Evolutionary conservation across 2,113 vertebrate genomes (phyloP), one percentile per base, ranked within the genome.

Genomic region (Microcebus ravelobensis): DNA sequence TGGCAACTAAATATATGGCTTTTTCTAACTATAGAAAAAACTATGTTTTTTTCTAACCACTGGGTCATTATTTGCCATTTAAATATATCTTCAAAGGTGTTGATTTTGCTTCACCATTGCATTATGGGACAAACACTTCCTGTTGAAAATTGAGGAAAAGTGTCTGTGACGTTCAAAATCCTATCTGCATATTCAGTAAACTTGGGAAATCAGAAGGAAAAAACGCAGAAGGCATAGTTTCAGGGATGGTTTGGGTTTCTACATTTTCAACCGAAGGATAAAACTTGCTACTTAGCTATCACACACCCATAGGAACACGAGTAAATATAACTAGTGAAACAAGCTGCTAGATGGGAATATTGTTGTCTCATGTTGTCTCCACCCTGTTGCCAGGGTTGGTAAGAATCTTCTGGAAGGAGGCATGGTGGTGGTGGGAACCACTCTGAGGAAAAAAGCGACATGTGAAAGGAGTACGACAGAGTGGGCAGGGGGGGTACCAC

Each of bases 381-480:
- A 98, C 97, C 98, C 98, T 98, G 98, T 98, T 98, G 96, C 96
- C 96, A 31, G 97, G 97, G 97, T 98, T 98, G 98, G 97, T 98
- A 98, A 98, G 98, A 96, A 98, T 97, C 98, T 98, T 97, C 98
- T 97, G 98, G 98, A 98, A 99, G 97, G 25, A 25, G 97, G 98
- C 98, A 98, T 99, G 98, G 27, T 59, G 34, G 50, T 42, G 34
- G 21, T 29, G 8, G 4, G 73, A 68, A 99, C 98, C 99, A 98
- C 97, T 98, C 98, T 98, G 95, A 34, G 97, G 98, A 98, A 98
- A 98, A 99, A 98, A 98, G 98, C 98, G 98, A 97, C 70, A 94
- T 93, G 97, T 98, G 98, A 98, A 98, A 99, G 98, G 98, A 98
- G 95, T 98, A 98, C 99, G 98, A 98, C 98, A 98, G 98, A n/a